Base-by-base conservation (phyloP, 2,113 vertebrate species). In the Pseudorasbora parva region DNA sequence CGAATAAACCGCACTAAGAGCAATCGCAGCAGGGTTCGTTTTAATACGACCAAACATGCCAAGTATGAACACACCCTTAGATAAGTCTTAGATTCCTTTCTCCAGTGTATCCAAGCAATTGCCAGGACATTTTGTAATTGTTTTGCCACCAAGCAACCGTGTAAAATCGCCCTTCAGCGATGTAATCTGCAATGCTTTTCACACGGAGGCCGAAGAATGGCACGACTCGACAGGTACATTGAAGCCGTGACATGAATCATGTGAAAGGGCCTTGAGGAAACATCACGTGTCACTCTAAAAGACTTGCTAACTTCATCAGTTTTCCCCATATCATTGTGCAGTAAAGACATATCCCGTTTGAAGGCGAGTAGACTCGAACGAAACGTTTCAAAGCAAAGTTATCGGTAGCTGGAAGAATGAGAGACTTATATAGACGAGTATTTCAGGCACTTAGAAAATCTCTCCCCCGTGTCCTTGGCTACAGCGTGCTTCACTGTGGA, bases 361-460 rank as follows among this genome's bases (percentile, higher is more conserved):
- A 54, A 51, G 27, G 27, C 77, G 9, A 21, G 74, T 51, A 64
- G 25, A 76, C 74, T 64, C 56, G 77, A 43, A 62, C 14, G 14
- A 80, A 43, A 73, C 1, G 2, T 66, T 68, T 9, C 47, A 66
- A 47, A 76, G 68, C n/a, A 85, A 19, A 47, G 54, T 72, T 60
- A 57, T 57, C 60, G 15, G 10, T 62, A 57, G 64, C 27, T 81
- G 78, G 23, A 82, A 68, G 76, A 59, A 86, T 64, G 72, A 85
- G 54, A 80, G 66, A 75, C 60, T 59, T 54, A 87, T 54, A 87
- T 80, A 72, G 59, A 78, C 25, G 73, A 57, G 71, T 88, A 91
- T 93, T 91, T 94, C 92, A 95, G 94, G 94, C 94, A 94, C 94
- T 95, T 94, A 91, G 87, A 93, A 91, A 93, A 71, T 76, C 68